Percentiles rank a stretch among this genome's conserved stretches.
phyloP scores from a whole-genome alignment of 2,113 vertebrate species.

The Ochotona princeps region DNA sequence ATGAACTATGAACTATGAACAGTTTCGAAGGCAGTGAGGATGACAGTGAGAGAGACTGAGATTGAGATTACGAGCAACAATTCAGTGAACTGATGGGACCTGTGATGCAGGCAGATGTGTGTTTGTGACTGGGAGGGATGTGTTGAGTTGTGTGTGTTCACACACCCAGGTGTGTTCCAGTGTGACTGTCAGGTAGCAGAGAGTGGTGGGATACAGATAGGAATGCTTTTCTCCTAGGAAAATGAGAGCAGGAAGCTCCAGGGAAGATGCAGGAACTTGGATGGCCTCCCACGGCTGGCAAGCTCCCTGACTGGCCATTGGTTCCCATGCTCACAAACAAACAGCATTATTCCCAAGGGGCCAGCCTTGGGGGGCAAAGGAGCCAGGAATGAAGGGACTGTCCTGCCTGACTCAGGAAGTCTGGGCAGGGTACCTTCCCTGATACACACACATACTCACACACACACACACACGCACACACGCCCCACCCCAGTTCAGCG shows the following conservation, averaged over 20 bases:
- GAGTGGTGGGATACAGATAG: background rate
- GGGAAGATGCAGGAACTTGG: background rate
- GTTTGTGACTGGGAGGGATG: background rate
- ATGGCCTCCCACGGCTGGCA: background rate
- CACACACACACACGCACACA: too few relatives aligned
- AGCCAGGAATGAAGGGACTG: background rate
- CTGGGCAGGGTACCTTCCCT: background rate
- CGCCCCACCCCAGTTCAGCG: too few relatives aligned
- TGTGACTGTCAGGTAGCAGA: background rate
- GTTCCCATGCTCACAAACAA: background rate
- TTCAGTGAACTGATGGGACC: background rate
- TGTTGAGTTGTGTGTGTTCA: background rate
- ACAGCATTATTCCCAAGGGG: background rate
- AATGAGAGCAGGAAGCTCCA: background rate
- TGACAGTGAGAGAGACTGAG: background rate
- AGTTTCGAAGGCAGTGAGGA: background rate
- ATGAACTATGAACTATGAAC: too few relatives aligned
- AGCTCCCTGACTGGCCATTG: background rate
- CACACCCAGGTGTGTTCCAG: background rate
- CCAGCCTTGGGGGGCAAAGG: background rate
- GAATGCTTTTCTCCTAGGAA: background rate
- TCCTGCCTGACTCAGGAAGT: background rate
- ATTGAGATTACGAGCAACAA: background rate
- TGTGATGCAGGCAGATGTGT: background rate
- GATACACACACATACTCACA: background rate